Evolutionary conservation across 2,113 vertebrate species (phyloP).

Genomic region (Axis porcinus): DNA sequence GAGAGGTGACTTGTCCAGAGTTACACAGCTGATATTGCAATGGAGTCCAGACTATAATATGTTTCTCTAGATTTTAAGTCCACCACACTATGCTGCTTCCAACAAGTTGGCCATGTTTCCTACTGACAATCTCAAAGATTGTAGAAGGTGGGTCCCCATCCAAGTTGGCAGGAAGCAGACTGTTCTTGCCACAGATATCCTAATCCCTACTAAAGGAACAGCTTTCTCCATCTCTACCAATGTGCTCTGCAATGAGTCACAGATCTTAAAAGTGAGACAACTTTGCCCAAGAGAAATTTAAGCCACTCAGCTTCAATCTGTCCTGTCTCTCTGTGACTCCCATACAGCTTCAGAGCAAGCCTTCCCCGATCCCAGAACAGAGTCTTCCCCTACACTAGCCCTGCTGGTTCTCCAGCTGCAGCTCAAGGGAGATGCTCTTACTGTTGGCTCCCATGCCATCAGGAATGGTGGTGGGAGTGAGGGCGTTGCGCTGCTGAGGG

Average conservation of each 20-base stretch:
- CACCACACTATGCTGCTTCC: background rate
- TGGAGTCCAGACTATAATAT: background rate
- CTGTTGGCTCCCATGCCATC: slow-evolving; percentile 94
- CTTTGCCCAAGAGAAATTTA: background rate
- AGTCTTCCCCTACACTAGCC: background rate
- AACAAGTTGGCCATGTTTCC: background rate
- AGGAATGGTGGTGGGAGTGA: slow-evolving; percentile 93
- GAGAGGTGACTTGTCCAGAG: background rate
- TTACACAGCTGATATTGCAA: background rate
- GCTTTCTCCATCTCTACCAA: background rate
- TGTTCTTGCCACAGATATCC: background rate
- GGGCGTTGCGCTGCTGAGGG: slow-evolving; percentile 95
- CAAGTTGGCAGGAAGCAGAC: background rate
- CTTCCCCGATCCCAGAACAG: background rate
- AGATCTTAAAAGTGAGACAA: background rate
- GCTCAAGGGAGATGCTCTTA: slow-evolving; percentile 81
- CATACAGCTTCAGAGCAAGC: background rate
- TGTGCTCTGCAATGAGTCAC: background rate
- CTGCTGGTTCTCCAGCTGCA: background rate
- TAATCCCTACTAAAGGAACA: background rate
- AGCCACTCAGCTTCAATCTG: background rate
- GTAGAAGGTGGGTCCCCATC: background rate
- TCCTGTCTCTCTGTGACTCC: background rate
- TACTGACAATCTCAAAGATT: background rate
- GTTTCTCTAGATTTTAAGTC: background rate